These are phyloP conservation scores for Peromyscus polionotus DNA, from an alignment of 2,113 vertebrate species.

Conservation along the genomic window DNA sequence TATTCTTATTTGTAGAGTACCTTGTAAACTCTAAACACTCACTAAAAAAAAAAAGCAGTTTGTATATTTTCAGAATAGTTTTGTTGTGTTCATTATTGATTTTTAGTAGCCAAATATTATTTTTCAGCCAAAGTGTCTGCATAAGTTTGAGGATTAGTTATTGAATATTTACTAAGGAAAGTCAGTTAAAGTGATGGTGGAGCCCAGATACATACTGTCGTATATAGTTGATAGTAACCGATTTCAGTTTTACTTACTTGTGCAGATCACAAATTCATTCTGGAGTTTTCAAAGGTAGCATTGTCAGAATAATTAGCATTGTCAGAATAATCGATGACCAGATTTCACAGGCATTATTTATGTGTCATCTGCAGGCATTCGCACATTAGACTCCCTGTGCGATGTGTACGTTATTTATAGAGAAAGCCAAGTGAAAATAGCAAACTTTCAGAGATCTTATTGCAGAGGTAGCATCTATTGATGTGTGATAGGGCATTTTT, in stretches of 20 bases:
- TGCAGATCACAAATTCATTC: neutral
- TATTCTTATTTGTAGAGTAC: neutral
- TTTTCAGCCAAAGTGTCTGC: neutral
- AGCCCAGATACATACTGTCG: neutral
- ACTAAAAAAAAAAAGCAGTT: neutral
- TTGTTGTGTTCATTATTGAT: neutral
- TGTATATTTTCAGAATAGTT: neutral
- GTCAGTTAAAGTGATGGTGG: neutral
- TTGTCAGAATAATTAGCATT: neutral
- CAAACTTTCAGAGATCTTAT: neutral
- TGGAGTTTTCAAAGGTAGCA: neutral
- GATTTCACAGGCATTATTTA: neutral
- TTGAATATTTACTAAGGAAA: neutral
- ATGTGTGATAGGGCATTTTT: rapidly evolving
- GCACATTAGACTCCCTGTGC: neutral
- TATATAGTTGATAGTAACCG: neutral
- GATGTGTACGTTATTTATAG: neutral
- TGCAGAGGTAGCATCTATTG: neutral
- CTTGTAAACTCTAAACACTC: neutral
- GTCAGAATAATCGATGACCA: neutral
- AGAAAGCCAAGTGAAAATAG: neutral
- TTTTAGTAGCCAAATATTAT: neutral
- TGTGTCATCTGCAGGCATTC: neutral
- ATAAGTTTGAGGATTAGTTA: neutral
- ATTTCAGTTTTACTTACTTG: neutral